phyloP scores from a whole-genome alignment of 2,797 vertebrate species.

The Chaenodraco wilsoni region DNA sequence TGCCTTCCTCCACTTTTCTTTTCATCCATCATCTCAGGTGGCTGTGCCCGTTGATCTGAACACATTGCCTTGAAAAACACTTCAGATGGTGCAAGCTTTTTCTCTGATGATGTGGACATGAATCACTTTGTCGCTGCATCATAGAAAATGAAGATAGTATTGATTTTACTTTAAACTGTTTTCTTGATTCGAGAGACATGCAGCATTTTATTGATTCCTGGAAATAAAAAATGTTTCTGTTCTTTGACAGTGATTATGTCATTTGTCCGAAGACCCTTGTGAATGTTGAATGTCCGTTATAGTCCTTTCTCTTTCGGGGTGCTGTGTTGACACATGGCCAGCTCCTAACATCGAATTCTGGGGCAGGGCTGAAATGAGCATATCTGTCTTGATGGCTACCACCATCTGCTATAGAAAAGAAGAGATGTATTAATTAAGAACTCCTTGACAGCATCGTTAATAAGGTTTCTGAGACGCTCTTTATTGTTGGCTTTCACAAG shows the following conservation, averaged over 20 bases:
- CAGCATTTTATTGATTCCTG: constrained; percentile 56
- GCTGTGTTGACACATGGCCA: constrained; percentile 26
- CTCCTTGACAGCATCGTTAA: constrained; percentile 38
- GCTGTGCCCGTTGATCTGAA: constrained; percentile 68
- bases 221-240: constrained; percentile 4
- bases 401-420: constrained; percentile 55
- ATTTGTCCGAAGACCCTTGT: constrained; percentile 1
- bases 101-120: constrained; percentile 69
- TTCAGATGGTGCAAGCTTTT: constrained; percentile 61
- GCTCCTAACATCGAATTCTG: constrained; percentile 36
- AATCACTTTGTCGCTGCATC: constrained; percentile 71
- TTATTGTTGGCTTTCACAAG: constrained; percentile 7
- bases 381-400: constrained; percentile 33
- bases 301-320: constrained; percentile 31
- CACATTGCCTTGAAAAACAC: constrained; percentile 68
- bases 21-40: constrained; percentile 71
- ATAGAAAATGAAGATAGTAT: constrained; percentile 68
- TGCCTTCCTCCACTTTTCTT: constrained; percentile 72
- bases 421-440: constrained; percentile 40
- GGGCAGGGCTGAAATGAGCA: constrained; percentile 32
- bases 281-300: constrained; percentile 15
- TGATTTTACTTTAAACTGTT: constrained; percentile 73
- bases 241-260: constrained; percentile 19
- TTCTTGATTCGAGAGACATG: constrained; percentile 53
- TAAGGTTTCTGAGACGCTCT: constrained; percentile 3